Evolutionary conservation across 2,797 vertebrate species (phyloP).

Genomic region (Novumbra hubbsi): DNA sequence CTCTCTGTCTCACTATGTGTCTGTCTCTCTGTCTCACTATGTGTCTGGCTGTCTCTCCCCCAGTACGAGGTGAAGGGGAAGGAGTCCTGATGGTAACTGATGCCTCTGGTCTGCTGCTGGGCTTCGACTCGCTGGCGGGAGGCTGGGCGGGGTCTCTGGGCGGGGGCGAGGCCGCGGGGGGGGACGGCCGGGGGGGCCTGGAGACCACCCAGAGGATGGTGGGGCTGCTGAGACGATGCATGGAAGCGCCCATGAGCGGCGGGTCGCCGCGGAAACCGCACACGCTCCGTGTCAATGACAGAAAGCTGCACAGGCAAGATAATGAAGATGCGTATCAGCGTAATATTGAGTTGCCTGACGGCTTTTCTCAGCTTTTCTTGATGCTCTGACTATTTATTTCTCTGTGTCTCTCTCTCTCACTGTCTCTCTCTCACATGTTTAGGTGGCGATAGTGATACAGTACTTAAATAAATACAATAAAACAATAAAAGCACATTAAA

Average conservation of each 20-base stretch:
- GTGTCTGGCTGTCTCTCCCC: background rate
- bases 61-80: conserved; percentile 13
- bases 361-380: background rate
- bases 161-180: background rate
- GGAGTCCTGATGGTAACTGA: conserved; percentile 35
- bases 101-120: conserved; percentile 28
- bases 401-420: background rate
- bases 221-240: conserved; percentile 59
- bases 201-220: conserved; percentile 44
- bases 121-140: conserved; percentile 23
- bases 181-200: conserved; percentile 13
- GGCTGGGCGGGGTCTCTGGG: background rate
- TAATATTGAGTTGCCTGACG: background rate
- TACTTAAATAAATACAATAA: too few relatives aligned
- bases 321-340: background rate
- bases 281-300: conserved; percentile 57
- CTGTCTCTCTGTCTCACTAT: background rate
- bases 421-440: background rate
- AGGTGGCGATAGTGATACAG: too few relatives aligned
- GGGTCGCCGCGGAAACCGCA: conserved; percentile 55
- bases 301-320: conserved; percentile 56
- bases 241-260: conserved; percentile 59
- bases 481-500: too few relatives aligned
- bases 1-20: background rate
- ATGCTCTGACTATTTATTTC: too few relatives aligned